Evolutionary conservation across 1,140 invertebrate genomes (phyloP).

Genomic region (Cherax quadricarinatus): DNA sequence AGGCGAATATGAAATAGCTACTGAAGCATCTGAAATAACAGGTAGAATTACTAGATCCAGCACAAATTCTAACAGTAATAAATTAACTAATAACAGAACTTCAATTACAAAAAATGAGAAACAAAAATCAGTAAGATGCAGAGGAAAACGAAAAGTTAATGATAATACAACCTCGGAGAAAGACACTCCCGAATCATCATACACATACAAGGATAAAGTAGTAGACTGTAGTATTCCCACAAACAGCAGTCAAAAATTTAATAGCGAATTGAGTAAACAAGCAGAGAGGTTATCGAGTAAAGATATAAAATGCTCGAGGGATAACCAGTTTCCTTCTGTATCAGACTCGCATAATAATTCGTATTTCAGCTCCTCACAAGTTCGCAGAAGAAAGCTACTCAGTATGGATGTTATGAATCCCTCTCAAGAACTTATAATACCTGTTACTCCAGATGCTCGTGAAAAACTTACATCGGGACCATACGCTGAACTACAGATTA

Average conservation of each 20-base stretch:
- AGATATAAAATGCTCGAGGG: not conserved
- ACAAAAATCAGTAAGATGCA: not conserved
- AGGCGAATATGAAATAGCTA: not conserved
- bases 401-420: slow-evolving; percentile 10
- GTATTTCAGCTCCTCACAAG: not conserved
- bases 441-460: slow-evolving; percentile 12
- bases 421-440: slow-evolving; percentile 45
- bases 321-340: not conserved
- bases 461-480: not conserved
- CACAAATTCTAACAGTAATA: not conserved
- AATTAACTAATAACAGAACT: not conserved
- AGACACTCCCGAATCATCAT: not conserved
- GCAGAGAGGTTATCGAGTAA: not conserved
- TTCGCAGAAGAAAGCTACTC: slow-evolving; percentile 16
- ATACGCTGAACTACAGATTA: slow-evolving; percentile 4
- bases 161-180: not conserved
- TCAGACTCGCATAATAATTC: slow-evolving; percentile 6
- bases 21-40: not conserved
- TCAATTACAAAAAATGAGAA: not conserved
- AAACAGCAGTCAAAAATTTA: not conserved
- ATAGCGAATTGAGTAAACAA: not conserved
- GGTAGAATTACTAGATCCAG: not conserved
- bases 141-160: not conserved
- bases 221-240: no score
- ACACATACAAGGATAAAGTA: not conserved